Percentiles rank a stretch among this genome's conserved stretches.
Evolutionary conservation across 2,797 vertebrate genomes (phyloP).

Genomic region (Danio tinwini): DNA sequence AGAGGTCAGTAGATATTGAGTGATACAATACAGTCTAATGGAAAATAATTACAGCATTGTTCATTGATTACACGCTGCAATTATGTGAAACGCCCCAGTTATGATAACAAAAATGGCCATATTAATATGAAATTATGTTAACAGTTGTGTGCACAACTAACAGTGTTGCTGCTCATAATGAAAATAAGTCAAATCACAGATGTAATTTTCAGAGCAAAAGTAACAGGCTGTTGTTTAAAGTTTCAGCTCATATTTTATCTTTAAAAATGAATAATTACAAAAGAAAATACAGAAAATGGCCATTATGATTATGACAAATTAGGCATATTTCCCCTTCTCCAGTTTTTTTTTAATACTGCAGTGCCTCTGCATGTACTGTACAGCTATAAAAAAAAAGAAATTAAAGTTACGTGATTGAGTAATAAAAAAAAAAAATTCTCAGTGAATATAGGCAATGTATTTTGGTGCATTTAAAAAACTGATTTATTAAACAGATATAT

Average conservation of each 20-base stretch:
- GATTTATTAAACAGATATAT: too few species aligned
- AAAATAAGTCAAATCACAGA: background rate
- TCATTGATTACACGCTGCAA: constrained; percentile 6
- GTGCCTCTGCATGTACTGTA: background rate
- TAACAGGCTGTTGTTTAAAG: background rate
- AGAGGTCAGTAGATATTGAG: background rate
- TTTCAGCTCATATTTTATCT: background rate
- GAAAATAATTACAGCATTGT: constrained; percentile 21
- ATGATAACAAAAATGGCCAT: background rate
- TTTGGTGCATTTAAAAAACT: too few species aligned
- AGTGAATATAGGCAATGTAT: too few species aligned
- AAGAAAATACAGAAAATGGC: background rate
- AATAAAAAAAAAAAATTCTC: too few species aligned
- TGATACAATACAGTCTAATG: constrained; percentile 6
- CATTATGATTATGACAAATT: background rate
- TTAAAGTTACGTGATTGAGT: too few species aligned
- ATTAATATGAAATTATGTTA: background rate
- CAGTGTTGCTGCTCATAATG: background rate
- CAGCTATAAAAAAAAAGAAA: too few species aligned
- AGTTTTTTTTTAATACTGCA: background rate
- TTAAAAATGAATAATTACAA: background rate
- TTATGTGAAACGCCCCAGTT: background rate
- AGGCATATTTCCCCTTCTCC: background rate
- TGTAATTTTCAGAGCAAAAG: background rate
- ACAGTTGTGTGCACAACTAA: background rate